Base-by-base conservation (phyloP, 2,888 invertebrate species). In the Allygus modestus region DNA sequence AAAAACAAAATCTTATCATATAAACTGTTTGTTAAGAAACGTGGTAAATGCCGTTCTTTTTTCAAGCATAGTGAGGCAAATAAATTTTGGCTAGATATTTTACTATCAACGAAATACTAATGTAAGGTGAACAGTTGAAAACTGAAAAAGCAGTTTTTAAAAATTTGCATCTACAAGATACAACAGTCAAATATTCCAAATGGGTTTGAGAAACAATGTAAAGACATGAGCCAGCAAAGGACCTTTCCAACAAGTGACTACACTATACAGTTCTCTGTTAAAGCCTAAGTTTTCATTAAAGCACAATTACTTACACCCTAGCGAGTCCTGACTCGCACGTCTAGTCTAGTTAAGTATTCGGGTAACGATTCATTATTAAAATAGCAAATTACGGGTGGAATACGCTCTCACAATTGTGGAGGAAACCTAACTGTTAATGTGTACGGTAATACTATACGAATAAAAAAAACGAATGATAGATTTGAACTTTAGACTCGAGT, bases 271-370 rank as follows among this genome's bases (percentile, higher is more conserved):
- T 77, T 28, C 11, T 46, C 28, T 51, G 46, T 77, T 77, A 77
- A 77, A 77, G 77, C 77, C 46, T 77, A 77, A 43, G 41, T 41
- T 77, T 51, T 77, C 46, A 43, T 77, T 77, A 77, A 77, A 77
- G 77, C 77, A 77, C 77, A 51, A 37, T 77, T 23, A 77, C 51
- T 77, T 77, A 77, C 77, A 28, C 12, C 28, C 51, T 77, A 51
- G 12, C 20, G 46, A 46, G 51, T 51, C 7, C n/a, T 37, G 77
- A 46, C 28, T 73, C 43, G 69, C 69, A 20, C 28, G 17, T 73
- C 37, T 73, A 73, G 23, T 73, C 73, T 73, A 46, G 23, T 77
- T 77, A 77, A 77, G 77, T 77, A 77, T 15, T 43, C 37, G 43
- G 77, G 46, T 77, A 73, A 43, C 73, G 15, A 73, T 73, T 65